Evolutionary conservation across 30 jellyfish, hydroid and myxozoan species (phyloP).

Genomic region (Clytia hemisphaerica): DNA sequence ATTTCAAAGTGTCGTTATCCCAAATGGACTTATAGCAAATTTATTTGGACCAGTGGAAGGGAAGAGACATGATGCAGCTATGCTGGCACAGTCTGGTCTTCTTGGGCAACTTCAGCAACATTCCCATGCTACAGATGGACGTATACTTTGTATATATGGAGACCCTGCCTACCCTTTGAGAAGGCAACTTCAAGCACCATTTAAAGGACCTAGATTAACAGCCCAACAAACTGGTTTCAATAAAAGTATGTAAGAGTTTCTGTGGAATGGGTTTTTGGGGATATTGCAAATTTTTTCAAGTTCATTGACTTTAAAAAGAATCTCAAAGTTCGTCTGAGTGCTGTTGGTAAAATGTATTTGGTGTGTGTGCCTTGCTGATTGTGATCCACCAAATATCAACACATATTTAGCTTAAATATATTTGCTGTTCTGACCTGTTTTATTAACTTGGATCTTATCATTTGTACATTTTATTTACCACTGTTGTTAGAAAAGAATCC

Average conservation of each 20-base stretch:
- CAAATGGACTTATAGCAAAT: constrained; percentile 62
- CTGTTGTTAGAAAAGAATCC: too few species aligned
- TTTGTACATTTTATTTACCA: too few species aligned
- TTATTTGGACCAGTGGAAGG: constrained; percentile 55
- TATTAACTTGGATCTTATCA: too few species aligned
- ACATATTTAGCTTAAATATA: not conserved
- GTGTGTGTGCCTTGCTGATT: constrained; percentile 43
- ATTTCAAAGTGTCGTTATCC: too few species aligned
- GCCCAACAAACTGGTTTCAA: constrained; percentile 35
- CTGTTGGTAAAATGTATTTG: constrained; percentile 44
- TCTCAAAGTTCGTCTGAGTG: constrained; percentile 41
- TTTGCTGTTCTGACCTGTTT: too few species aligned
- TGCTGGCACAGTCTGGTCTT: constrained; percentile 18
- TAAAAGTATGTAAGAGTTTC: constrained; percentile 42
- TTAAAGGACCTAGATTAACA: constrained; percentile 14
- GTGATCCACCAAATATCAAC: constrained; percentile 39
- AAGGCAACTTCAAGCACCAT: constrained; percentile 33
- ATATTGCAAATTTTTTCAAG: constrained; percentile 43
- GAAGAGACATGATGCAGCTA: constrained; percentile 7
- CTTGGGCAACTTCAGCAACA: constrained; percentile 23
- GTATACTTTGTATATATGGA: too few species aligned
- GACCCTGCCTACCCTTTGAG: too few species aligned
- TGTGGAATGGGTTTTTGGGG: constrained; percentile 82
- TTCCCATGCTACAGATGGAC: not conserved
- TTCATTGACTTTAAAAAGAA: constrained; percentile 55